These are phyloP conservation scores for Pantherophis vulpinus DNA, from an alignment of 2,797 vertebrate genomes.

Conservation along the genomic window DNA sequence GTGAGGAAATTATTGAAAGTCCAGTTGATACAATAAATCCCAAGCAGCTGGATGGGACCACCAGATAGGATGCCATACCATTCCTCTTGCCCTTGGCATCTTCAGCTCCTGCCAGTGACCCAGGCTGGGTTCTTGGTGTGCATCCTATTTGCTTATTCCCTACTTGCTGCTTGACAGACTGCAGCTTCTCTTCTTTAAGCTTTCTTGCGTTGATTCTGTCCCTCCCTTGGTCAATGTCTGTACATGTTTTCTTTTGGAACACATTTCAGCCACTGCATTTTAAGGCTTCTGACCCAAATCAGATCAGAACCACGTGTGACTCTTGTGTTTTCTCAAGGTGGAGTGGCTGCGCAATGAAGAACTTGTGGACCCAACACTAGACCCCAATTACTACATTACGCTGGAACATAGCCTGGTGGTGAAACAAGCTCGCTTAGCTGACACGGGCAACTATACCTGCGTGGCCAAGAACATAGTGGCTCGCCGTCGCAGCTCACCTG, in stretches of 20 bases:
- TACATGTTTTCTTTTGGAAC: neutral
- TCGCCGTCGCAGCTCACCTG: slow-evolving; percentile 88
- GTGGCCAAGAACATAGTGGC: slow-evolving; percentile 99
- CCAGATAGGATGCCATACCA: neutral
- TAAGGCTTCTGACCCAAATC: neutral
- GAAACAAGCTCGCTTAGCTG: slow-evolving; percentile 90
- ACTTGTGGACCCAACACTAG: slow-evolving; percentile 86
- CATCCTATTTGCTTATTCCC: neutral
- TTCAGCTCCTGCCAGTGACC: neutral
- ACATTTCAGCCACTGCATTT: neutral
- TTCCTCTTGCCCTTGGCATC: neutral
- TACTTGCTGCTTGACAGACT: neutral
- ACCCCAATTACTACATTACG: slow-evolving; percentile 92
- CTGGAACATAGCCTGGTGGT: slow-evolving; percentile 93
- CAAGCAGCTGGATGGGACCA: neutral
- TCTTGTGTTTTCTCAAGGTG: slow-evolving; percentile 73
- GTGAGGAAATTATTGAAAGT: neutral
- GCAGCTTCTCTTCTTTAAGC: neutral
- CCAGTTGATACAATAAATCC: neutral
- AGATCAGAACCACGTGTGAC: neutral
- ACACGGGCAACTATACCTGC: slow-evolving; percentile 98
- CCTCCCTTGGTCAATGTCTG: neutral
- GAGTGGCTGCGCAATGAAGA: slow-evolving; percentile 97
- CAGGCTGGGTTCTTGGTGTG: neutral
- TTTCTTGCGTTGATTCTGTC: neutral